Percentiles rank a stretch among this genome's conserved stretches.
These are phyloP conservation scores for Sphaeridia pumilis DNA, from an alignment of 2,888 invertebrate species.

Conservation along the genomic window DNA sequence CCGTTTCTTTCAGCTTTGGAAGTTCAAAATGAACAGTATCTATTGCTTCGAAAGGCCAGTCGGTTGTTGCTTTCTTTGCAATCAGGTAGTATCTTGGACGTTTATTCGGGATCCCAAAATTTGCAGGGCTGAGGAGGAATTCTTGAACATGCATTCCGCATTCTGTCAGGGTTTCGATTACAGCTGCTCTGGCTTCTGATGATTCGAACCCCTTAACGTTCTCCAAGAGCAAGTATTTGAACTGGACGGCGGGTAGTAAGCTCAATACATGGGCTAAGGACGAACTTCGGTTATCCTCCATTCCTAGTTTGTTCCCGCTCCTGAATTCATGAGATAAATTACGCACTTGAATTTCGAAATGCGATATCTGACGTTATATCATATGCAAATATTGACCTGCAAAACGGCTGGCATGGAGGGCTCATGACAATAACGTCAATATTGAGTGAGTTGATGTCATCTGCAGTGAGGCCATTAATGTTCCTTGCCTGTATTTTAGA, in stretches of 20 bases:
- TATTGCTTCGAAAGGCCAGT: constrained; percentile 40
- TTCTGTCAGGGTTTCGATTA: constrained; percentile 52
- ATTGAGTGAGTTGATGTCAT: constrained; percentile 53
- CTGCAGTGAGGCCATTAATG: constrained; percentile 59
- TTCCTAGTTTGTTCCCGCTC: constrained; percentile 68
- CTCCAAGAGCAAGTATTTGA: constrained; percentile 73
- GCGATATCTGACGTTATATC: no score
- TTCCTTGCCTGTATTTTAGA: constrained; percentile 56
- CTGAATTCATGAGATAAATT: no score
- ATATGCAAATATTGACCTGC: no score
- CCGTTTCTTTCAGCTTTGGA: constrained; percentile 3
- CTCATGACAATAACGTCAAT: constrained; percentile 81
- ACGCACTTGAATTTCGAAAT: no score
- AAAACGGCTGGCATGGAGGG: constrained; percentile 96
- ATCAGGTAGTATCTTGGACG: constrained; percentile 80
- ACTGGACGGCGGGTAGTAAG: constrained; percentile 51
- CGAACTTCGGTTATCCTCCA: constrained; percentile 61
- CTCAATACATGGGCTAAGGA: constrained; percentile 66
- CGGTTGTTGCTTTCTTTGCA: constrained; percentile 50
- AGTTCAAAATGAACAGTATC: constrained; percentile 4
- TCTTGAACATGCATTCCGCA: constrained; percentile 65
- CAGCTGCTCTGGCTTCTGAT: constrained; percentile 58
- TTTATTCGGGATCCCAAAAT: constrained; percentile 81
- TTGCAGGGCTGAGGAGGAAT: constrained; percentile 69
- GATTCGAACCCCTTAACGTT: constrained; percentile 93